Evolutionary conservation across 1,140 invertebrate species (phyloP).

Genomic region (Ridgeia piscesae): DNA sequence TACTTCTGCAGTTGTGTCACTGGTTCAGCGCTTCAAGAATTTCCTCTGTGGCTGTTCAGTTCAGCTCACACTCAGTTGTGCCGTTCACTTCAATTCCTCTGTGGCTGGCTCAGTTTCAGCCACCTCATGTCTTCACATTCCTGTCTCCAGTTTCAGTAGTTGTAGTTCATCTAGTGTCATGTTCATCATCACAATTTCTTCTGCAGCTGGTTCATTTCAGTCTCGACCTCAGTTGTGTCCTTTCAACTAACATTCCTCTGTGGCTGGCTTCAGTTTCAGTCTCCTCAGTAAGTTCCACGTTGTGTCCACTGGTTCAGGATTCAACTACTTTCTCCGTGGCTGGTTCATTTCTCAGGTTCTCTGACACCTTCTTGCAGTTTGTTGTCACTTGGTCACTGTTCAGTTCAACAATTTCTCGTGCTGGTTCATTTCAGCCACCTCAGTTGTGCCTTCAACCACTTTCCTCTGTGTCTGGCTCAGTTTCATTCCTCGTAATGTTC

Average conservation of each 20-base stretch:
- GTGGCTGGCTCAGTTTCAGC: not conserved
- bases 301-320: not conserved
- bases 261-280: not conserved
- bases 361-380: not conserved
- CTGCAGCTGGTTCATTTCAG: not conserved
- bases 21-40: no score
- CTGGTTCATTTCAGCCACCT: no score
- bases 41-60: no score
- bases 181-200: not conserved
- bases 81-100: not conserved
- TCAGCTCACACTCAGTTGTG: not conserved
- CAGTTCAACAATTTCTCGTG: not conserved
- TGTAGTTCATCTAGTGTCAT: no score
- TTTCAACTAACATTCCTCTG: not conserved
- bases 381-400: not conserved
- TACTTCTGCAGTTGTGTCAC: no score
- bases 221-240: not conserved
- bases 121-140: no score
- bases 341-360: not conserved
- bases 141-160: not conserved
- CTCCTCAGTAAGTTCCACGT: not conserved
- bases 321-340: conserved; percentile 43
- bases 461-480: not conserved
- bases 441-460: no score
- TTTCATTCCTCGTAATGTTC: not conserved